Base-by-base conservation (phyloP, 2,113 vertebrate genomes). In the Pachycephala philippinensis region DNA sequence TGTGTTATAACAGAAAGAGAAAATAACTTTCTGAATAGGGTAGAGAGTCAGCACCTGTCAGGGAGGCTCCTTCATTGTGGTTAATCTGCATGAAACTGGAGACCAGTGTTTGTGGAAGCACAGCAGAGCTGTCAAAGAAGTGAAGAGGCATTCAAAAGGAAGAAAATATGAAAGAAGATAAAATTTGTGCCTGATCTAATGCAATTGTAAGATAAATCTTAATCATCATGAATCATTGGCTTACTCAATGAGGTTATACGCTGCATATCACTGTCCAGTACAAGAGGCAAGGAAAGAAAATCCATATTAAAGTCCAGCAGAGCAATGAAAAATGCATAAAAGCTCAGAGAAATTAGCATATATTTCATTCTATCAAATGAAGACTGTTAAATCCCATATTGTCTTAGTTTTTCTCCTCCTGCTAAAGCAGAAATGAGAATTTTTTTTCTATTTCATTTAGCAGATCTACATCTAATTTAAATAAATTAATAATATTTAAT, bases 281-380 rank as follows among this genome's bases (percentile, higher is more conserved):
- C 5, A 59, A 84, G 59, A 90, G 5, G 12, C 8, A 79, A 86
- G 76, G 50, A 70, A 87, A 84, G 53, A 88, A 86, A 93, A 93
- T 70, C 5, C 26, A 8, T 74, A 65, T 50, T 95, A 52, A 88
- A 92, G 40, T 60, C 60, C 45, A 89, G 1, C 28, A 93, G 33
- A 89, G 49, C 65, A 93, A 82, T 82, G 49, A 93, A 97, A 93
- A 94, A 66, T 77, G 23, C 24, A 71, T 60, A 82, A 68, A 92
- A 75, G 5, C 76, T 66, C 13, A 86, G 40, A 45, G 11, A 89
- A 77, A 93, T 76, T 60, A 87, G 11, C 9, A 63, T 90, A 49
- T 75, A 93, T 93, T 93, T 84, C 45, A 90, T 72, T 90, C 56
- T 79, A 28, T 50, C 60, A 87, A 54, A 69, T 20, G n/a, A 75